These are phyloP conservation scores for Myotis myotis DNA, from an alignment of 2,797 vertebrate species.

Conservation along the genomic window DNA sequence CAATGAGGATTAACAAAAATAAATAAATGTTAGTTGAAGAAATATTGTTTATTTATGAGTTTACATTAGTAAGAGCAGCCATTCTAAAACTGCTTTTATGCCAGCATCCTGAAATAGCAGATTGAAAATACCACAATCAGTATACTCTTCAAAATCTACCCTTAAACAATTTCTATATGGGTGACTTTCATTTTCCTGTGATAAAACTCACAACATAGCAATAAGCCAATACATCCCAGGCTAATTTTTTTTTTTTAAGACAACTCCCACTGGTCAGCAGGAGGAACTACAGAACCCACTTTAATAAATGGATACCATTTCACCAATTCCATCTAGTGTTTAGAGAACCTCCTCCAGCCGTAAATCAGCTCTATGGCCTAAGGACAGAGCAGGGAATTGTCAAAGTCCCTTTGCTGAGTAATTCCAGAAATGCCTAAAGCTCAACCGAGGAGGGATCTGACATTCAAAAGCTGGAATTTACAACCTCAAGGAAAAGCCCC, in stretches of 20 bases:
- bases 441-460: constrained; percentile 62
- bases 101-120: not conserved
- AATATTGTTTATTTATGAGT: not conserved
- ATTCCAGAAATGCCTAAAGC: constrained; percentile 76
- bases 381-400: constrained; percentile 63
- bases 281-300: constrained; percentile 47
- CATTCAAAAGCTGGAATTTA: constrained; percentile 75
- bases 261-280: constrained; percentile 16
- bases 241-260: not conserved
- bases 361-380: constrained; percentile 71
- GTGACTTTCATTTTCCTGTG: constrained; percentile 21
- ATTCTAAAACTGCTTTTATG: not conserved
- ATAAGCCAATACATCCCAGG: not conserved
- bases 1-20: no score
- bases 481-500: constrained; percentile 79
- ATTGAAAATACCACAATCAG: not conserved
- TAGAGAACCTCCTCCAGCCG: constrained; percentile 54
- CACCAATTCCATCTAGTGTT: constrained; percentile 71
- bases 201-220: constrained; percentile 45
- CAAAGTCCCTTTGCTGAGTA: constrained; percentile 63
- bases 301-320: constrained; percentile 72
- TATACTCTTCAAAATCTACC: not conserved
- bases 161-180: constrained; percentile 6
- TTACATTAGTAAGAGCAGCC: not conserved
- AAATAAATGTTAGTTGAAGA: not conserved